Evolutionary conservation across 2,113 vertebrate genomes (phyloP).

Genomic region (Eurypyga helias): DNA sequence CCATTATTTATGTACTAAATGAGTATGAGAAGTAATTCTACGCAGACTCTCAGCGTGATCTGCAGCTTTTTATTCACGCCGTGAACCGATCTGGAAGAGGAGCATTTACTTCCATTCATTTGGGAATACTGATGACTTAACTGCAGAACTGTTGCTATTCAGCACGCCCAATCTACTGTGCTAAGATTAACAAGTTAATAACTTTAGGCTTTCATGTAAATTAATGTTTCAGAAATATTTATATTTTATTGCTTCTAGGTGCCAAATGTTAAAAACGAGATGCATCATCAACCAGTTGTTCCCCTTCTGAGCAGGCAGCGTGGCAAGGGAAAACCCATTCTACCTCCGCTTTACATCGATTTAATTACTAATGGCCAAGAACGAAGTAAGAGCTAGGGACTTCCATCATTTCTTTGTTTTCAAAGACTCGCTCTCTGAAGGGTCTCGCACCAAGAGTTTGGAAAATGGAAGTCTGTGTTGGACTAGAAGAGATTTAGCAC

Average conservation of each 20-base stretch:
- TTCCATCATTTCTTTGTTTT: neutral
- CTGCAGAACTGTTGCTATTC: neutral
- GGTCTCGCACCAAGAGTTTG: neutral
- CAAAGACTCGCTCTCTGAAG: neutral
- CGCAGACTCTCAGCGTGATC: neutral
- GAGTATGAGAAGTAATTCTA: neutral
- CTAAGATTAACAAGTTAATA: neutral
- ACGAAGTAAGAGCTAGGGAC: neutral
- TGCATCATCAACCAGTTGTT: neutral
- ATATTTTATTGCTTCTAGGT: neutral
- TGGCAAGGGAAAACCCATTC: neutral
- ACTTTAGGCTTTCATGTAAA: neutral
- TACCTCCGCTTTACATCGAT: neutral
- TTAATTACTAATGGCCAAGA: neutral
- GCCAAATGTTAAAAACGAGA: neutral
- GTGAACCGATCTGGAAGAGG: neutral
- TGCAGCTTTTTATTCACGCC: neutral
- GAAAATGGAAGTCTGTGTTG: neutral
- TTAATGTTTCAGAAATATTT: neutral
- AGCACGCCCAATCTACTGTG: neutral
- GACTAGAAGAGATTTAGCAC: neutral
- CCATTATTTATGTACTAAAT: neutral
- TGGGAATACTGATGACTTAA: neutral
- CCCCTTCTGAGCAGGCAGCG: neutral
- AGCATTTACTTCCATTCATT: neutral